Evolutionary conservation across 2,888 invertebrate genomes (phyloP).

Genomic region (Corythucha ciliata): DNA sequence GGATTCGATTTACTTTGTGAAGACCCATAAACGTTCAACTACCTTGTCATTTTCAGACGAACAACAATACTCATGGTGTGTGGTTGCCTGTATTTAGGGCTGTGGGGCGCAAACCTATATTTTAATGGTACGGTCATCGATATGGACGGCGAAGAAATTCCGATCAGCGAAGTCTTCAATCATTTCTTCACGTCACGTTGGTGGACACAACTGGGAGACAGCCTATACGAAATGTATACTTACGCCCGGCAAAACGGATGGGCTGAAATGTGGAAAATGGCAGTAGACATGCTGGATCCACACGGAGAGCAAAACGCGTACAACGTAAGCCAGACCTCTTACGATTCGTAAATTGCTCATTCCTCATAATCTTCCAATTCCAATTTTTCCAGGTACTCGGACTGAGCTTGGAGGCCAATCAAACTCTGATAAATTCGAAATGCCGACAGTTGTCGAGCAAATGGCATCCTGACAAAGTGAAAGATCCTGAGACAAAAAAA

Average conservation of each 20-base stretch:
- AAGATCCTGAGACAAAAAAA: constrained; percentile 56
- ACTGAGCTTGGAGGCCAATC: constrained; percentile 66
- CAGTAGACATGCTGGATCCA: constrained; percentile 78
- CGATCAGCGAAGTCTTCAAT: constrained; percentile 74
- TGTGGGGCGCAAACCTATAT: constrained; percentile 73
- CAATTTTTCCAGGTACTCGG: constrained; percentile 54
- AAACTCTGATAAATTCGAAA: constrained; percentile 71
- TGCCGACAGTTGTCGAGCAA: constrained; percentile 76
- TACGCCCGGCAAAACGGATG: constrained; percentile 79
- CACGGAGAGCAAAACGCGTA: constrained; percentile 84
- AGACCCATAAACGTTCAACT: not conserved
- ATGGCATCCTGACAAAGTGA: constrained; percentile 86
- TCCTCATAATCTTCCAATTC: not conserved
- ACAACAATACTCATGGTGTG: constrained; percentile 52
- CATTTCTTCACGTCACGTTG: constrained; percentile 83
- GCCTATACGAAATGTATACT: constrained; percentile 60
- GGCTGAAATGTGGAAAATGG: constrained; percentile 76
- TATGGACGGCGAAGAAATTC: constrained; percentile 76
- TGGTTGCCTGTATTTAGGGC: constrained; percentile 54
- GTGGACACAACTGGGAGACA: constrained; percentile 71
- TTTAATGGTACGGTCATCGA: constrained; percentile 82
- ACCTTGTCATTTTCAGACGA: constrained; percentile 48
- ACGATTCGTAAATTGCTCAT: not conserved
- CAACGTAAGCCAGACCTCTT: constrained; percentile 50
- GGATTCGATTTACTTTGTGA: constrained; percentile 11